Evolutionary conservation across 2,888 invertebrate species (phyloP).

Genomic region (Ditula angustiorana): DNA sequence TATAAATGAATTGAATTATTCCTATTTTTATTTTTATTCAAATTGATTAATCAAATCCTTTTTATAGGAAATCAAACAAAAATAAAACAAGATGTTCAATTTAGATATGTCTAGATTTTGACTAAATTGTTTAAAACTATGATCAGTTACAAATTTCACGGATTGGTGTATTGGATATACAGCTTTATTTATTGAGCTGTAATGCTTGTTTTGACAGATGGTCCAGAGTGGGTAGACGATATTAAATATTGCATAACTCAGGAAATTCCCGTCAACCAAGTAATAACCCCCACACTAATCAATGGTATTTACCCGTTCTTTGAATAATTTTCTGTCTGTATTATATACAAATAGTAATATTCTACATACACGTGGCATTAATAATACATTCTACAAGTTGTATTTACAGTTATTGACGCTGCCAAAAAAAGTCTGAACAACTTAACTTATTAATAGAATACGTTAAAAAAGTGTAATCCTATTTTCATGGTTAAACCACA

Average conservation of each 20-base stretch:
- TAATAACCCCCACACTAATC: background rate
- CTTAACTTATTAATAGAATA: background rate
- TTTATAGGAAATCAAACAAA: too few relatives aligned
- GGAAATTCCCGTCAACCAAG: conserved; percentile 12
- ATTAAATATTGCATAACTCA: background rate
- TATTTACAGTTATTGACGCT: conserved; percentile 10
- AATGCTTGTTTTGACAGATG: background rate
- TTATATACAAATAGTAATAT: conserved; percentile 7
- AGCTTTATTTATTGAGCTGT: background rate
- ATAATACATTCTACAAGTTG: background rate
- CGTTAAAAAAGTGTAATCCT: too few relatives aligned
- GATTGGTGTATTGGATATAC: too few relatives aligned
- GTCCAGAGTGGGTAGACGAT: background rate
- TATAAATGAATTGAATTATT: too few relatives aligned
- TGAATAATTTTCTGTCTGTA: conserved; percentile 25
- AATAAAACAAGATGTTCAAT: too few relatives aligned
- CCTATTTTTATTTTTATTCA: too few relatives aligned
- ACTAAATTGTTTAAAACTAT: too few relatives aligned
- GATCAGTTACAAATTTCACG: too few relatives aligned
- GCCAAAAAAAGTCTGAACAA: background rate
- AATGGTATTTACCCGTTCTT: conserved; percentile 9
- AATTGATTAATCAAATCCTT: too few relatives aligned
- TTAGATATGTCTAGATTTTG: too few relatives aligned
- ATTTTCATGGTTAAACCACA: too few relatives aligned
- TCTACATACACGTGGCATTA: conserved; percentile 2